These are phyloP conservation scores for Cuculus canorus DNA, from an alignment of 2,797 vertebrate species.

Conservation along the genomic window DNA sequence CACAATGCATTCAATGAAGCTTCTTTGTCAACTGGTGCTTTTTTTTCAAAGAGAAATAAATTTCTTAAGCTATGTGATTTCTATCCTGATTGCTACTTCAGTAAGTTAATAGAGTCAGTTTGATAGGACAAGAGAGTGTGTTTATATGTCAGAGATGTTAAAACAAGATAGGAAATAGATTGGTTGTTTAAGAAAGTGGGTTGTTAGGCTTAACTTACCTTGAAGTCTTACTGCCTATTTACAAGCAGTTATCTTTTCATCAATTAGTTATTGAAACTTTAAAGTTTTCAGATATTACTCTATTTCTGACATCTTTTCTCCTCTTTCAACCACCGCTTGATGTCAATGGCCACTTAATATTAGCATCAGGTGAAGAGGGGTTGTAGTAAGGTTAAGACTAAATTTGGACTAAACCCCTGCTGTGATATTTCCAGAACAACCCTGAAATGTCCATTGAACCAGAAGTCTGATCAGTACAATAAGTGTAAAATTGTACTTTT, in stretches of 20 bases:
- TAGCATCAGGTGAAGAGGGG: neutral
- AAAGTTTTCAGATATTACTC: neutral
- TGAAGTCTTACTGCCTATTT: neutral
- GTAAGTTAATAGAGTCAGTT: neutral
- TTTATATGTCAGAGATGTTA: neutral
- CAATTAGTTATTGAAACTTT: neutral
- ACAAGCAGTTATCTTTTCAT: neutral
- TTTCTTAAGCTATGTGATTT: neutral
- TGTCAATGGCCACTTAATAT: neutral
- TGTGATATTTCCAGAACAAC: neutral
- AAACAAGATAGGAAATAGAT: neutral
- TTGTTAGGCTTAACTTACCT: neutral
- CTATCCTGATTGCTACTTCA: neutral
- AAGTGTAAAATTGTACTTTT: neutral
- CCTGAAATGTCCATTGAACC: neutral
- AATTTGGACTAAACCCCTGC: neutral
- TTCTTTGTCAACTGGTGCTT: neutral
- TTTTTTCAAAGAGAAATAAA: neutral
- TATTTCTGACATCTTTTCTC: neutral
- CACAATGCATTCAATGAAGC: neutral
- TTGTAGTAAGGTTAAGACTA: neutral
- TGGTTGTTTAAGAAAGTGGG: neutral
- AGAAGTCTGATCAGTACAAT: neutral
- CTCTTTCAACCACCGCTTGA: neutral
- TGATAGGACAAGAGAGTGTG: neutral